A percentile compares a stretch with the other conserved stretches of the same genome.
Conservation (phyloP, 2,113 vertebrate genomes). For the Clupea harengus region DNA sequence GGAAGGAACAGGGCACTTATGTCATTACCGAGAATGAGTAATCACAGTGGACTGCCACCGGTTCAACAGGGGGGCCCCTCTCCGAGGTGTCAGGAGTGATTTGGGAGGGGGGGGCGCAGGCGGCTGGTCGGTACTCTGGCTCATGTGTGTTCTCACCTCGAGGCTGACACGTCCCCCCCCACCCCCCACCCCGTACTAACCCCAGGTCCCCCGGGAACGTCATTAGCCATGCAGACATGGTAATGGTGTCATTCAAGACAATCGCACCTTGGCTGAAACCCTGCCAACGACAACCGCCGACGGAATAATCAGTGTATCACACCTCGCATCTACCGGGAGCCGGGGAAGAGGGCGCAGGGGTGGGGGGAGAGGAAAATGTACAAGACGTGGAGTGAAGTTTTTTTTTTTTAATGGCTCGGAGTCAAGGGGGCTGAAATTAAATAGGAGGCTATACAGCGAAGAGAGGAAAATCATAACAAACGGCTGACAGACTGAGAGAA, state of each 20-base stretch:
- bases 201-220: slow-evolving; percentile 57
- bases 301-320: slow-evolving; percentile 54
- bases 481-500: not conserved
- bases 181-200: slow-evolving; percentile 8
- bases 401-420: not conserved
- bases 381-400: slow-evolving; percentile 40
- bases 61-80: slow-evolving; percentile 65
- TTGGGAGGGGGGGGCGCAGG: slow-evolving; percentile 52
- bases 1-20: slow-evolving; percentile 72
- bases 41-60: slow-evolving; percentile 69
- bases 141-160: slow-evolving; percentile 78
- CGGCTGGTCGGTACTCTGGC: slow-evolving; percentile 59
- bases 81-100: slow-evolving; percentile 75
- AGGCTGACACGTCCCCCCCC: slow-evolving; percentile 59
- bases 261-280: slow-evolving; percentile 67
- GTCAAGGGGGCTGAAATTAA: slow-evolving; percentile 13
- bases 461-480: not conserved
- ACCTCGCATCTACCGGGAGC: slow-evolving; percentile 29
- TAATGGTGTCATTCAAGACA: slow-evolving; percentile 77
- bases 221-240: slow-evolving; percentile 75
- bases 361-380: not conserved
- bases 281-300: slow-evolving; percentile 55
- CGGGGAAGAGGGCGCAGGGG: not conserved
- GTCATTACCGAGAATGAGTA: slow-evolving; percentile 66
- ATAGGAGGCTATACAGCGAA: not conserved